Base-by-base conservation (phyloP, 2,797 vertebrate genomes). In the Potorous gilbertii region DNA sequence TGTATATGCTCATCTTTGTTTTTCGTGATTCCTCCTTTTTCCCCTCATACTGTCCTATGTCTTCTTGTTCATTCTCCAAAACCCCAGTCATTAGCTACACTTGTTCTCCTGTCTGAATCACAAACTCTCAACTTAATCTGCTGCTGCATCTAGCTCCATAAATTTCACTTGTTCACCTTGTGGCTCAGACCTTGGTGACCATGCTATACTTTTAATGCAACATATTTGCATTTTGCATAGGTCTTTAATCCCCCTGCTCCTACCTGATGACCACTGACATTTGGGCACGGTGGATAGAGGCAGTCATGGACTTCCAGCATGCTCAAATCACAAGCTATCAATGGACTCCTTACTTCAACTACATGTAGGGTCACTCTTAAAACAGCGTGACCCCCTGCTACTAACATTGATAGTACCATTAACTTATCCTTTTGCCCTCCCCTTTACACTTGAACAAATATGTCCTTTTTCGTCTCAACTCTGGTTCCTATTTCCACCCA, bases 401-500 rank as follows among this genome's bases (percentile, higher is more conserved):
- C 12, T 55, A 87, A 87, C 2, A 28, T 5, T 57, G 27, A 34
- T 21, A 40, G 55, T 55, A n/a, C 4, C 50, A 66, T 1, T 4
- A 21, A 66, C 34, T 5, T 40, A 50, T 1, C 18, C 10, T 95
- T 93, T 87, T 46, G 52, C 21, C 91, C 12, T 55, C 12, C 31
- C 10, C 34, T 81, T 90, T 4, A 91, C 66, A 59, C 40, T 62
- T 91, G 52, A 93, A 55, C 2, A 31, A 91, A 31, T n/a, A 31
- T 18, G 91, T 16, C 14, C 4, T 94, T 92, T 66, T 92, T 90
- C 95, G 13, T 55, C 92, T n/a, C 11, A 13, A 9, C 4, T 46
- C 57, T 90, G 34, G 91, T 91, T 96, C 89, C 54, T 94, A 59
- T 92, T 55, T 93, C 28, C 27, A 91, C 55, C 57, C 94, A 92